A percentile compares a stretch with the other conserved stretches of the same genome.
Conservation (phyloP, 2,888 invertebrate genomes). For the Thymelicus lineola region DNA sequence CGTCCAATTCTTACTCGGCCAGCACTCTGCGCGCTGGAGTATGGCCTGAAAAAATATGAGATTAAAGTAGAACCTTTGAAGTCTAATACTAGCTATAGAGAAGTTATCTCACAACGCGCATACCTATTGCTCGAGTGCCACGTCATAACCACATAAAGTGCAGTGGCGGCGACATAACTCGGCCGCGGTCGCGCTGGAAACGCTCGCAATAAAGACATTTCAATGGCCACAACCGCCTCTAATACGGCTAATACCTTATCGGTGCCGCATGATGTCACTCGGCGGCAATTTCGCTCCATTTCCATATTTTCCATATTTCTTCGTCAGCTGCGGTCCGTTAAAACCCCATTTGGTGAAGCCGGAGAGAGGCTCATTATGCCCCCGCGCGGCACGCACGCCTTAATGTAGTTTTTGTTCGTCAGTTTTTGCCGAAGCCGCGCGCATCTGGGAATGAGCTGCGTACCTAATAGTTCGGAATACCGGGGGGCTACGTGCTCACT, state of each 20-base stretch:
- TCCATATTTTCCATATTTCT: constrained; percentile 43
- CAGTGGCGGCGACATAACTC: constrained; percentile 25
- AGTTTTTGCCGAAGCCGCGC: constrained; percentile 42
- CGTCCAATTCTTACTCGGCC: not conserved
- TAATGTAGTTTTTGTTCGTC: constrained; percentile 48
- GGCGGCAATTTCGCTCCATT: constrained; percentile 40
- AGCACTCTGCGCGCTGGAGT: not conserved
- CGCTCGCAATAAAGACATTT: constrained; percentile 37
- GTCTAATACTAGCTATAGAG: not conserved
- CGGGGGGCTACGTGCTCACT: constrained; percentile 46
- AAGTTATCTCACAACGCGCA: not conserved
- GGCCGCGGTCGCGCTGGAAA: constrained; percentile 16
- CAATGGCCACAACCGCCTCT: constrained; percentile 25
- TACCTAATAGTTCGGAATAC: constrained; percentile 48
- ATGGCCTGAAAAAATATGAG: no score
- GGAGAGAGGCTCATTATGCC: constrained; percentile 40
- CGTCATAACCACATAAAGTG: constrained; percentile 28
- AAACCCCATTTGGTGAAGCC: constrained; percentile 47
- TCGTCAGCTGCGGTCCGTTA: constrained; percentile 50
- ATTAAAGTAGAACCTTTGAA: not conserved
- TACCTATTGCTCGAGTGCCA: no score
- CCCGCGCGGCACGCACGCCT: constrained; percentile 49
- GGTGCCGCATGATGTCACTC: constrained; percentile 38
- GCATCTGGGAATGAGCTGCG: constrained; percentile 48
- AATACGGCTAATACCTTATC: constrained; percentile 34